Percentiles rank a stretch among this genome's conserved stretches.
Conservation (phyloP, 2,888 invertebrate genomes). For the Hirtodrosophila trivittata region DNA sequence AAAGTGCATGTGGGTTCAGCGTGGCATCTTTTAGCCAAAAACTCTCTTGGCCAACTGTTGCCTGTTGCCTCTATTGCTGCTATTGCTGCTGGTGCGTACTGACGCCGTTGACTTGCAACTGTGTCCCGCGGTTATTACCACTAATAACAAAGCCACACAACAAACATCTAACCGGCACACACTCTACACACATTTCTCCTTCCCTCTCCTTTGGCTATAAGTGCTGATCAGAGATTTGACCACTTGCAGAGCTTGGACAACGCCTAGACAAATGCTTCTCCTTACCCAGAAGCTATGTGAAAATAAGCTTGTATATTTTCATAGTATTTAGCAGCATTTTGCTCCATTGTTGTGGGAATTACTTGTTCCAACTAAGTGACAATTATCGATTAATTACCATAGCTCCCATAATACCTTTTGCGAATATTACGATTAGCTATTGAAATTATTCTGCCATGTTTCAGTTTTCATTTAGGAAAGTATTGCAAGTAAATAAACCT, state of each 20-base stretch:
- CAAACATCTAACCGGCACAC: constrained; percentile 54
- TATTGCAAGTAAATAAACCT: background rate
- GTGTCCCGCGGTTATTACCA: constrained; percentile 65
- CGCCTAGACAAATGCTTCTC: constrained; percentile 3
- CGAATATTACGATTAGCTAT: too few relatives aligned
- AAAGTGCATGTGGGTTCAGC: constrained; percentile 76
- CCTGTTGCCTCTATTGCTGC: constrained; percentile 9
- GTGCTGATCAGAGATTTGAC: constrained; percentile 30
- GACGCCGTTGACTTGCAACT: constrained; percentile 30
- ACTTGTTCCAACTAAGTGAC: background rate
- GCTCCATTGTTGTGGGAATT: constrained; percentile 1
- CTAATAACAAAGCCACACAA: constrained; percentile 66
- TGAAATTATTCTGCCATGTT: background rate
- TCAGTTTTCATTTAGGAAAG: background rate
- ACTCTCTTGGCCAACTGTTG: background rate
- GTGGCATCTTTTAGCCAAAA: constrained; percentile 54
- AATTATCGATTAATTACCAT: constrained; percentile 14
- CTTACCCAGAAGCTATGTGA: constrained; percentile 9
- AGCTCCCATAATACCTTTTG: too few relatives aligned
- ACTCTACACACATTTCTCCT: constrained; percentile 1
- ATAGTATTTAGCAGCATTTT: constrained; percentile 8
- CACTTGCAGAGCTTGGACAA: constrained; percentile 25
- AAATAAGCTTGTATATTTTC: constrained; percentile 4
- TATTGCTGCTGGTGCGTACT: constrained; percentile 32
- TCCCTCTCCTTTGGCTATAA: constrained; percentile 9